Base-by-base conservation (phyloP, 2,888 invertebrate species). In the Apodemia mormo region DNA sequence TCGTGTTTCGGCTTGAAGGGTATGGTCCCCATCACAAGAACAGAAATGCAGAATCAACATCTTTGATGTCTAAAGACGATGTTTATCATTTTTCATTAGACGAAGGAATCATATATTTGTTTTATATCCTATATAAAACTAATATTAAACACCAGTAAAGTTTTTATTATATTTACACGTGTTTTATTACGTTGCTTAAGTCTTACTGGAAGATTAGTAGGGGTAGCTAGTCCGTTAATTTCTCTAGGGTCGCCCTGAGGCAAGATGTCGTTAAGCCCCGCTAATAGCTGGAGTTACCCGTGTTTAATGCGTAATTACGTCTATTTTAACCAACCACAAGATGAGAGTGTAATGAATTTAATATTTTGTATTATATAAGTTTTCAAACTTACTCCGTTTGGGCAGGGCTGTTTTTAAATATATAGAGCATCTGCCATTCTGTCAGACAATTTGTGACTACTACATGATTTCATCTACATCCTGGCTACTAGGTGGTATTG, bases 251-350 rank as follows among this genome's bases (percentile, higher is more conserved):
- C 72, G 75, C 77, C 78, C 75, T 74, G 69, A 76, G 76, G 77
- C 77, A 73, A 75, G 74, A 74, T 75, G 76, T 78, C 79, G 77
- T 81, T 80, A 80, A 80, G 77, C 75, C 75, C 74, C 74, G 73
- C 74, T 77, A 77, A 79, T 76, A 77, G 76, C 77, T 73, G 72
- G 74, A 76, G 79, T 76, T 74, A 77, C 73, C 76, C 74, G 72
- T 73, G 72, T 74, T 74, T 75, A 75, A 77, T 75, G 76, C 75
- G 75, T 75, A 76, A 77, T 78, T 77, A 77, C 74, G 74, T 75
- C 74, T 74, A 76, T 76, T 76, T 65, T 74, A 72, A 72, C 71
- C 72, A 73, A 72, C 68, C 74, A 76, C 73, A 74, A 22, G 9
- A 2, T 29, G 30, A 10, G n/a, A 30, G 56, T 3, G 56, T 10